These are phyloP conservation scores for Branchellion lobata DNA, from an alignment of 2,888 invertebrate species.

Conservation along the genomic window DNA sequence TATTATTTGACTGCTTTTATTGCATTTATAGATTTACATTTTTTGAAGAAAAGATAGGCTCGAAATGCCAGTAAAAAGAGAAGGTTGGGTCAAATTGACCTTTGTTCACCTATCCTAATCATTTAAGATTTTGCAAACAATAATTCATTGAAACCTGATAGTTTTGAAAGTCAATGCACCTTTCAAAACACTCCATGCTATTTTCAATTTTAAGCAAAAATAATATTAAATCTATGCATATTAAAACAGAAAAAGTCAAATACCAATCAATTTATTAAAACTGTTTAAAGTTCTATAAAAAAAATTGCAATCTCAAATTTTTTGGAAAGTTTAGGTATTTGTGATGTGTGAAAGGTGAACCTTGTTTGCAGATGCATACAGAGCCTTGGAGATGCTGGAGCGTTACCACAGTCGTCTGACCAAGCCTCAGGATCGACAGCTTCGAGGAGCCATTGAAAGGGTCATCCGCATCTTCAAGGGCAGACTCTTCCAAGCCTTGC, in stretches of 20 bases:
- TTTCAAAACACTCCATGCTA: too few species aligned
- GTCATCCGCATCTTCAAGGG: conserved; percentile 44
- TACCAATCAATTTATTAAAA: too few species aligned
- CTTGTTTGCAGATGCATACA: conserved; percentile 41
- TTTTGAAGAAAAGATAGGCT: conserved; percentile 1
- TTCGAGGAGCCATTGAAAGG: conserved; percentile 41
- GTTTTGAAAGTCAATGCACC: not conserved
- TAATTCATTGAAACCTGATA: not conserved
- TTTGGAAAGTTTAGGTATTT: too few species aligned
- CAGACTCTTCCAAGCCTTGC: conserved; percentile 42
- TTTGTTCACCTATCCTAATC: not conserved
- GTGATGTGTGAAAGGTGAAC: too few species aligned
- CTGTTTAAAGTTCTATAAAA: too few species aligned
- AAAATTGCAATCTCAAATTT: too few species aligned
- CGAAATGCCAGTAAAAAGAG: conserved; percentile 42
- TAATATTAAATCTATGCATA: too few species aligned
- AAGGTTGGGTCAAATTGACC: conserved; percentile 21
- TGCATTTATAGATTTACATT: not conserved
- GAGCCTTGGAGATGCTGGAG: conserved; percentile 43
- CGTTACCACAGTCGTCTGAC: conserved; percentile 35
- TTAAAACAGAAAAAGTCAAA: too few species aligned
- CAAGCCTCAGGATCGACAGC: conserved; percentile 41
- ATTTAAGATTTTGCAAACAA: not conserved
- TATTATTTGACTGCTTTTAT: not conserved
- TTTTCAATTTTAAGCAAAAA: too few species aligned